Base-by-base conservation (phyloP, 2,888 invertebrate genomes). In the Pheosia tremula region DNA sequence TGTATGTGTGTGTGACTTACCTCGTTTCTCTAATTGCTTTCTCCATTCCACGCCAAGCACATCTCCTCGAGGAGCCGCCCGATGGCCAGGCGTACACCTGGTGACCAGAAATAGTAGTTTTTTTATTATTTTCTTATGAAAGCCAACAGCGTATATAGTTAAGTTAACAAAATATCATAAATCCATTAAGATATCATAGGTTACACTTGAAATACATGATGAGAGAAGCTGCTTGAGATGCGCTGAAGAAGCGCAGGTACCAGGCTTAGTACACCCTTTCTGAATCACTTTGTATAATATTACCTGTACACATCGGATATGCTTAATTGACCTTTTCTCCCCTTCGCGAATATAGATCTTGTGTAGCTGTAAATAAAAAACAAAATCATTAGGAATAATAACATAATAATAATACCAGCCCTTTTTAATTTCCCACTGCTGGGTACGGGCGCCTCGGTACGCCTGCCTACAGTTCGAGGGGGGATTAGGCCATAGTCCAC, bases 251-350 rank as follows among this genome's bases (percentile, higher is more conserved):
- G 24, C 24, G 24, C 24, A 24, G 24, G 24, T 24, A 24, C 24
- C 24, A 60, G n/a, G 49, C 11, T 11, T 49, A 10, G 11, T 49
- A 10, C 10, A 49, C 41, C 41, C 10, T 10, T 45, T 10, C 9
- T 45, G 10, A 10, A 45, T 45, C 45, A 45, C 10, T 4, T 10
- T 45, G 45, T 45, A 45, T 10, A 52, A 4, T 13, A 74, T 68
- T 58, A 90, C 91, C 91, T 90, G 75, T 93, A 93, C 3, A 93
- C 83, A 63, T 93, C 90, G 55, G 92, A 92, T 82, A 93, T 92
- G 66, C 87, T 91, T 43, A 93, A 87, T 67, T 93, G 90, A 10
- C 93, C 93, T 78, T 88, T 91, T 0, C 92, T 78, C 0, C 93
- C 93, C 58, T 91, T 92, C 13, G 73, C 79, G 66, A 93, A 93